Evolutionary conservation across 2,113 vertebrate species (phyloP), one percentile per base, ranked within the genome.

Genomic region (Tichodroma muraria): DNA sequence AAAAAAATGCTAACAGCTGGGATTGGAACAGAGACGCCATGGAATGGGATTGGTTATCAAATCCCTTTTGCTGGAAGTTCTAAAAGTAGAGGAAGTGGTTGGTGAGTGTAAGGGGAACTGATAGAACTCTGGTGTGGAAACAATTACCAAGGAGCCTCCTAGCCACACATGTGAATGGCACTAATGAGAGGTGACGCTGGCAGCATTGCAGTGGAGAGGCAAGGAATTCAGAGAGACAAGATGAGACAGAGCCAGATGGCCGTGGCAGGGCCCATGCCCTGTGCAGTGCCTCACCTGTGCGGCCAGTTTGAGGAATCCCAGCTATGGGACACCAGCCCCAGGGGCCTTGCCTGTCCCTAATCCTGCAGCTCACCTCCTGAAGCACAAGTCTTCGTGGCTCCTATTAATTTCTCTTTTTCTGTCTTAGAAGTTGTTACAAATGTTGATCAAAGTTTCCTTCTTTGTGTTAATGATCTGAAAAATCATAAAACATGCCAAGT

Each of bases 251-350:
- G n/a, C 21, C 35, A 15, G 33, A 11, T 6, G 35, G 53, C 45
- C 2, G 2, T 3, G 4, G 53, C 35, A 35, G 45, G 40, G 31
- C 33, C 30, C 20, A 3, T 53, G 45, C 33, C 33, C 71, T 71
- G 16, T 1, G 0, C 0, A 0, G 15, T 63, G 33, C 47, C 27
- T 71, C 3, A 2, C 49, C 31, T 60, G 77, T 63, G 69, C 2
- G 5, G 66, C 77, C 0, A 6, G 72, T 78, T 89, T 75, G 61
- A 79, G 85, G 86, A 93, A 90, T 86, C 71, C 35, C 44, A 65
- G 65, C 72, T 68, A 57, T 68, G 80, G 44, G 40, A 84, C 59
- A 56, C 1, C 24, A 76, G 60, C 49, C 49, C 42, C 1, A 0
- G 15, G 24, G 24, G 27, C 77, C 8, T 30, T 42, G 42, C 47